Conservation (phyloP, 2,797 vertebrate species). For the Helicolenus hilgendorfi region DNA sequence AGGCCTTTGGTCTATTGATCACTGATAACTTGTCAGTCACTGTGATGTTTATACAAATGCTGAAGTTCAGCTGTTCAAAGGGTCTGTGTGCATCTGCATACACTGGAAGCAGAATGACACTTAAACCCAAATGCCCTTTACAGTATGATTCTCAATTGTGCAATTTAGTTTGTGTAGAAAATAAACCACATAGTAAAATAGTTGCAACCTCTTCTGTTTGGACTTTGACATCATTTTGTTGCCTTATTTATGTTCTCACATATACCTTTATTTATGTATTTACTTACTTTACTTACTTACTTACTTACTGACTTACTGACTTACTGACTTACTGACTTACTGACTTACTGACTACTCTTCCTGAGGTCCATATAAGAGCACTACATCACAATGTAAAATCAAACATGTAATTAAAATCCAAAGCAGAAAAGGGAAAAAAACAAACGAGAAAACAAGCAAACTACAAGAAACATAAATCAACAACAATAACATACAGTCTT, state of each 20-base stretch:
- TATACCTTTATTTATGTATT: not conserved
- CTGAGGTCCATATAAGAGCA: no score
- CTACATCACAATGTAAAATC: no score
- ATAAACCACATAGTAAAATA: not conserved
- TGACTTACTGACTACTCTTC: no score
- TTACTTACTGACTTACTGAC: no score
- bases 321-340: no score
- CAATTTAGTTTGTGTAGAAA: not conserved
- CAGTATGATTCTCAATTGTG: not conserved
- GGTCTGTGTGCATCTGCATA: slow-evolving; percentile 21
- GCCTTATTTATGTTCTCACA: not conserved
- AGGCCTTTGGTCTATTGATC: slow-evolving; percentile 53
- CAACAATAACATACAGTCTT: not conserved
- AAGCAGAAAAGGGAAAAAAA: no score
- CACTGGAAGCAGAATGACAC: not conserved
- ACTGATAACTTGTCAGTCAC: slow-evolving; percentile 7
- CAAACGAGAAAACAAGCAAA: no score
- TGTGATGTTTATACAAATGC: slow-evolving; percentile 52
- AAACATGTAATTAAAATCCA: no score
- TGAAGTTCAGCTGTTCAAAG: slow-evolving; percentile 65
- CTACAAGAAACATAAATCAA: no score
- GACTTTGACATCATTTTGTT: not conserved
- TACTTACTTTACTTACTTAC: no score
- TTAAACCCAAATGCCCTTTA: not conserved
- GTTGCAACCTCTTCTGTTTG: not conserved